These are phyloP conservation scores for Trichoplax adhaerens DNA, from an alignment of 37 sponge, comb jelly and placozoan species.

Conservation along the genomic window DNA sequence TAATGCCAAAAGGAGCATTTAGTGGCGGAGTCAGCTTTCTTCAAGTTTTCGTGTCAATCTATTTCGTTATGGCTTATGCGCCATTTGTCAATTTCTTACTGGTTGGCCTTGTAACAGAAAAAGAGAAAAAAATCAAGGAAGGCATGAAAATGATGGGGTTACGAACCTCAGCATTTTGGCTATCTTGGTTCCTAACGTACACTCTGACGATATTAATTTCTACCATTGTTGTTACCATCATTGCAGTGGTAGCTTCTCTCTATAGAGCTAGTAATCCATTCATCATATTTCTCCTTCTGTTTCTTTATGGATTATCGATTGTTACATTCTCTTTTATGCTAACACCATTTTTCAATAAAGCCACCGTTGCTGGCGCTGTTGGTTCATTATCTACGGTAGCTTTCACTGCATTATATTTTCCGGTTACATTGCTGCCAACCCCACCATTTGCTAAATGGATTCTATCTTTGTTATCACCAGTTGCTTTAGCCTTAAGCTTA, in stretches of 20 bases:
- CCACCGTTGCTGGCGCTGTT: constrained; percentile 5
- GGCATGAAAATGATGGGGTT: constrained; percentile 20
- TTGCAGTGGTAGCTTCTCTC: neutral
- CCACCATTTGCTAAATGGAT: no score
- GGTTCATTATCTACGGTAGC: constrained; percentile 4
- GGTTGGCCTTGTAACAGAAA: constrained; percentile 6
- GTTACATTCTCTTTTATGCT: constrained; percentile 5
- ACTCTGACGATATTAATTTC: neutral
- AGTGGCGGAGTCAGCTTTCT: neutral
- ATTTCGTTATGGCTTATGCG: constrained; percentile 9
- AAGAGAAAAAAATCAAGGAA: constrained; percentile 17
- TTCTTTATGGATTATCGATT: constrained; percentile 5
- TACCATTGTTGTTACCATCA: constrained; percentile 1
- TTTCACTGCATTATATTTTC: constrained; percentile 4
- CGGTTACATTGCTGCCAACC: neutral
- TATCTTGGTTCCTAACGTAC: constrained; percentile 8
- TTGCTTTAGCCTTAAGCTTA: no score
- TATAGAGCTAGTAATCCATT: neutral
- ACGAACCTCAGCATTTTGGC: constrained; percentile 5
- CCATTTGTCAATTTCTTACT: constrained; percentile 7
- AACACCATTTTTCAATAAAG: constrained; percentile 7
- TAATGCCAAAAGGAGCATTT: no score
- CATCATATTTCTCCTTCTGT: constrained; percentile 7
- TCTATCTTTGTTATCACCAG: no score
- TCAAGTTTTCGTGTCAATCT: constrained; percentile 2